Evolutionary conservation across 2,888 invertebrate genomes (phyloP).

Genomic region (Tholera decimalis): DNA sequence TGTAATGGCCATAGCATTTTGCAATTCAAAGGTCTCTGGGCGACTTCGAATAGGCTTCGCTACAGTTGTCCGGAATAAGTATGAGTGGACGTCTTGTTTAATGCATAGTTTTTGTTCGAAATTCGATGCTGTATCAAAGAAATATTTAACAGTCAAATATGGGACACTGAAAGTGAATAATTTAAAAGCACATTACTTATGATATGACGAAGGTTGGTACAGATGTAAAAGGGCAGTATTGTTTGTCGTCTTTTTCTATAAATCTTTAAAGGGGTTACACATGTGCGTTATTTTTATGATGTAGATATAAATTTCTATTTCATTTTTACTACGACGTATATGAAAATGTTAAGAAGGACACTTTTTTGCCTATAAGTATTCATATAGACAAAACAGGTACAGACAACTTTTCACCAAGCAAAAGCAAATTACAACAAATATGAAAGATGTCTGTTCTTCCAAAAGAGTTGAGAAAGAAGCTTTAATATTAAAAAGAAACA

Average conservation of each 20-base stretch:
- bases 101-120: slow-evolving; percentile 67
- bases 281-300: slow-evolving; percentile 33
- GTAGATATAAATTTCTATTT: background rate
- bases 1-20: slow-evolving; percentile 76
- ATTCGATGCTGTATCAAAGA: slow-evolving; percentile 49
- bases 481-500: slow-evolving; percentile 48
- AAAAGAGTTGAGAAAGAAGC: slow-evolving; percentile 45
- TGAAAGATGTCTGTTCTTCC: slow-evolving; percentile 22
- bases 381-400: background rate
- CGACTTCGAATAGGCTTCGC: slow-evolving; percentile 71
- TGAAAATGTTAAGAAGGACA: background rate
- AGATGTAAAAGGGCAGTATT: slow-evolving; percentile 16
- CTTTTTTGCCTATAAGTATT: background rate
- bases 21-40: slow-evolving; percentile 81
- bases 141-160: slow-evolving; percentile 57
- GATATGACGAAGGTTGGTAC: slow-evolving; percentile 15
- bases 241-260: slow-evolving; percentile 18
- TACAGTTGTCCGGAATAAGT: slow-evolving; percentile 72
- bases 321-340: background rate
- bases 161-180: slow-evolving; percentile 47
- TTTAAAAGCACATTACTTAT: slow-evolving; percentile 39
- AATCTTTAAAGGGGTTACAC: slow-evolving; percentile 19
- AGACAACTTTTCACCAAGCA: slow-evolving; percentile 2
- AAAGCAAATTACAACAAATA: slow-evolving; percentile 11
- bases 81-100: slow-evolving; percentile 72